Conservation (phyloP, 2,797 vertebrate genomes). For the Melanotaenia parkinsoni region DNA sequence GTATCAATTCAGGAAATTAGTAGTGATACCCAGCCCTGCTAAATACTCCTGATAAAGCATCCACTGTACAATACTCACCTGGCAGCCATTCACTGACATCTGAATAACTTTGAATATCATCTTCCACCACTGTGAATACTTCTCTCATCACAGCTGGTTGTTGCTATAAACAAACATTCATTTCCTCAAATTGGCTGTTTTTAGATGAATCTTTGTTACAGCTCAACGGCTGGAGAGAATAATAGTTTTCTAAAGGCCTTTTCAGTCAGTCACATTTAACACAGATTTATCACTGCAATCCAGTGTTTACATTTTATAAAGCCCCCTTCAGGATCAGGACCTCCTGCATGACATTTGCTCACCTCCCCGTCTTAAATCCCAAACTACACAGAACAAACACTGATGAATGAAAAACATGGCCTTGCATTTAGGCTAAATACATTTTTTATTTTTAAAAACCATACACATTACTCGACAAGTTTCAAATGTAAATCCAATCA, state of each 20-base stretch:
- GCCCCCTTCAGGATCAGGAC: background rate
- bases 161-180: background rate
- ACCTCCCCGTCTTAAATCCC: background rate
- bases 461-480: conserved; percentile 90
- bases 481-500: conserved; percentile 91
- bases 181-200: too few species aligned
- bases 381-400: background rate
- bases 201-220: too few species aligned
- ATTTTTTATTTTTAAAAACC: conserved; percentile 91
- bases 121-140: too few species aligned
- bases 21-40: too few species aligned
- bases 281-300: background rate
- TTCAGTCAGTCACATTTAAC: background rate
- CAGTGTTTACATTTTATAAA: background rate
- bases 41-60: background rate
- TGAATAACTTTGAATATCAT: too few species aligned
- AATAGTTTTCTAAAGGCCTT: too few species aligned
- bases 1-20: too few species aligned
- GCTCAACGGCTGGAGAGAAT: too few species aligned
- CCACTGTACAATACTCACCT: background rate
- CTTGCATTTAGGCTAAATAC: conserved; percentile 86
- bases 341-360: background rate
- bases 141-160: background rate
- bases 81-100: too few species aligned
- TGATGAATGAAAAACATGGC: conserved; percentile 74